phyloP scores from a whole-genome alignment of 2,797 vertebrate species.

The Clarias fuscus region DNA sequence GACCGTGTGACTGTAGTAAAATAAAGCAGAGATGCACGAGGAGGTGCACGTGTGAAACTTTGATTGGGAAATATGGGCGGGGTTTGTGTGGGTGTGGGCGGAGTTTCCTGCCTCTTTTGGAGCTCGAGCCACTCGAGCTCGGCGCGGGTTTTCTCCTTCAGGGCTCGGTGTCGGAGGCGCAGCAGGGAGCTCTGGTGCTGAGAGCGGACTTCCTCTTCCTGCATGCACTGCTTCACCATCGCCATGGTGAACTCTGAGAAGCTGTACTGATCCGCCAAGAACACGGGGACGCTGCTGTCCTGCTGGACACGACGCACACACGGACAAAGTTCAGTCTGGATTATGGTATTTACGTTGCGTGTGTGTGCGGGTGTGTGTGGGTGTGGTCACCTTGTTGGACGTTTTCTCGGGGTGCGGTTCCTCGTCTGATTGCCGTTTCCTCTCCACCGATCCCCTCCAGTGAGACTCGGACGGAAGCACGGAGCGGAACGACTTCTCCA shows the following conservation, averaged over 20 bases:
- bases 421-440: conserved; percentile 88
- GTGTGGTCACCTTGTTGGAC: conserved; percentile 64
- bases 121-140: conserved; percentile 97
- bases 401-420: conserved; percentile 75
- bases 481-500: conserved; percentile 93
- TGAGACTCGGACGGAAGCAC: conserved; percentile 94
- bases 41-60: not conserved
- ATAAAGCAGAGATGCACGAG: not conserved
- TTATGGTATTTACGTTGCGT: not conserved
- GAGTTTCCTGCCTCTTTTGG: conserved; percentile 81
- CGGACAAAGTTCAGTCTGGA: too few species aligned
- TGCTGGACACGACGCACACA: conserved; percentile 54
- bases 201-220: conserved; percentile 92
- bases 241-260: conserved; percentile 98
- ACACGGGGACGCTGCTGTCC: conserved; percentile 81
- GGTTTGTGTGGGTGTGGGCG: not conserved
- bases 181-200: conserved; percentile 94
- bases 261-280: conserved; percentile 90
- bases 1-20: not conserved
- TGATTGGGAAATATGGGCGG: too few species aligned
- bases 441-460: conserved; percentile 89
- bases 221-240: conserved; percentile 98
- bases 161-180: conserved; percentile 89
- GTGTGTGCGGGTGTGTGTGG: conserved; percentile 7
- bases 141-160: conserved; percentile 92